Percentiles rank a stretch among this genome's conserved stretches.
Conservation (phyloP, 2,888 invertebrate genomes). For the Dynastes grantii region DNA sequence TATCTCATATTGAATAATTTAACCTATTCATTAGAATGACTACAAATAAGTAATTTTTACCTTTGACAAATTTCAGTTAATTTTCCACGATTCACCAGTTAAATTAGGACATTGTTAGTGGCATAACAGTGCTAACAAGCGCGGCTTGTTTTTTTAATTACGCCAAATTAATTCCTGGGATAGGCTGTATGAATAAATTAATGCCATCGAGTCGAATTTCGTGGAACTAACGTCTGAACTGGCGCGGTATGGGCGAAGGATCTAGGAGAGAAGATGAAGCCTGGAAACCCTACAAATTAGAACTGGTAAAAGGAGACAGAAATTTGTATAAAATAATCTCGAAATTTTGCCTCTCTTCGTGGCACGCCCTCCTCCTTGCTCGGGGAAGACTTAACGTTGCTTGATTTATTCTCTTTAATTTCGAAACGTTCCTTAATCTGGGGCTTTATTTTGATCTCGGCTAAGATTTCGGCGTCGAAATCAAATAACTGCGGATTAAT, state of each 20-base stretch:
- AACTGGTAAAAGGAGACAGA: not conserved
- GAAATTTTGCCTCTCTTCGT: not conserved
- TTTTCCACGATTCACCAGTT: not conserved
- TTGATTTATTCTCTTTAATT: constrained; percentile 39
- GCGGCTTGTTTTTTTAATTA: constrained; percentile 38
- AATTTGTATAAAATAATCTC: constrained; percentile 39
- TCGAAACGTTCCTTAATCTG: constrained; percentile 17
- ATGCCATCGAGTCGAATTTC: constrained; percentile 32
- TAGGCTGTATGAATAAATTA: constrained; percentile 44
- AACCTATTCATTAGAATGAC: no score
- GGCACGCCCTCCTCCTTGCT: not conserved
- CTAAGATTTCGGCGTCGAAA: not conserved
- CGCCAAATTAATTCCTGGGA: constrained; percentile 31
- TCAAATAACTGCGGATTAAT: constrained; percentile 15
- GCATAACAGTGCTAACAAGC: not conserved
- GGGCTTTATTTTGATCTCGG: not conserved
- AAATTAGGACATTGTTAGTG: not conserved
- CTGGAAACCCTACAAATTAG: constrained; percentile 10
- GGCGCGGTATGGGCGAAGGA: not conserved
- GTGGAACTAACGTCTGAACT: not conserved
- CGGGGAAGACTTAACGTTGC: not conserved
- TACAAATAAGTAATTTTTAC: no score
- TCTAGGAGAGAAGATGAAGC: not conserved
- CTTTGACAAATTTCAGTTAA: no score
- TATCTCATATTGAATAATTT: no score